Conservation (phyloP, 2,888 invertebrate species). For the Pheosia gnoma region DNA sequence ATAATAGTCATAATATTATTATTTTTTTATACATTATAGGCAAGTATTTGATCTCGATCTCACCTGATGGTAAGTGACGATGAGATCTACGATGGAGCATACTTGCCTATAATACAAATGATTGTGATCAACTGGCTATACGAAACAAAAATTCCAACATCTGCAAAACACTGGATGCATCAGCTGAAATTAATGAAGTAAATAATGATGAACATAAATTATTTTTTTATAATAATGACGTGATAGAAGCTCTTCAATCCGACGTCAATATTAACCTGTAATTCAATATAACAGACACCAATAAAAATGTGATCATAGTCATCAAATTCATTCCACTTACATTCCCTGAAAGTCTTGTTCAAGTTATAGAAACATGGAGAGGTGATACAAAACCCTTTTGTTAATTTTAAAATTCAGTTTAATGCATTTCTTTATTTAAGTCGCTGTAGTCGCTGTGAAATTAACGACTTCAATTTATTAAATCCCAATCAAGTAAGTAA, state of each 20-base stretch:
- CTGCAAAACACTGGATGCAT: slow-evolving; percentile 78
- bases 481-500: too few relatives aligned
- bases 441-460: slow-evolving; percentile 60
- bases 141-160: slow-evolving; percentile 72
- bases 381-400: slow-evolving; percentile 75
- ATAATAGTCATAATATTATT: too few relatives aligned
- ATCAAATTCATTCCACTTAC: slow-evolving; percentile 82
- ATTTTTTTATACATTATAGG: too few relatives aligned
- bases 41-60: too few relatives aligned
- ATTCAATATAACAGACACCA: slow-evolving; percentile 69
- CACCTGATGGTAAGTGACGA: too few relatives aligned
- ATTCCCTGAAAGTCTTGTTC: slow-evolving; percentile 76
- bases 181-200: slow-evolving; percentile 76
- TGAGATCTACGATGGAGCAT: too few relatives aligned
- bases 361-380: slow-evolving; percentile 73
- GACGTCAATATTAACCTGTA: slow-evolving; percentile 76
- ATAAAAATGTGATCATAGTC: slow-evolving; percentile 62
- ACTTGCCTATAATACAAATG: slow-evolving; percentile 14
- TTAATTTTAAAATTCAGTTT: slow-evolving; percentile 75
- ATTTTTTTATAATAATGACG: slow-evolving; percentile 66
- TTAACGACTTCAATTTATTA: slow-evolving; percentile 44
- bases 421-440: slow-evolving; percentile 73
- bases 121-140: slow-evolving; percentile 36
- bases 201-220: slow-evolving; percentile 56
- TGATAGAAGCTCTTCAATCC: slow-evolving; percentile 80